phyloP scores from a whole-genome alignment of 2,797 vertebrate genomes.

The Scleropages formosus region DNA sequence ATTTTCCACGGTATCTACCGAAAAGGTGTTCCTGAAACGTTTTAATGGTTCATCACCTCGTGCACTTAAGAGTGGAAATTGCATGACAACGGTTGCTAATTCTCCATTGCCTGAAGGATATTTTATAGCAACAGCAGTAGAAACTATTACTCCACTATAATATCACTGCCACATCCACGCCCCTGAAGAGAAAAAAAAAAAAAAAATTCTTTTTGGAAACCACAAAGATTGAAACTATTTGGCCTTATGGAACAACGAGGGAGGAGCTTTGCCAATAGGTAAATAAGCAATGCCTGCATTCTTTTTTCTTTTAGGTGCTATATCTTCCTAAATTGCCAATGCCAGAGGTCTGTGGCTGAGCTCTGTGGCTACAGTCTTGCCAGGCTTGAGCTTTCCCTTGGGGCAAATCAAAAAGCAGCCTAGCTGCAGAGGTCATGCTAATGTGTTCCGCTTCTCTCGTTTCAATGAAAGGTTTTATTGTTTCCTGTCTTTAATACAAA shows the following conservation, averaged over 20 bases:
- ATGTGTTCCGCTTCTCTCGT: background rate
- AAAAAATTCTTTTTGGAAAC: background rate
- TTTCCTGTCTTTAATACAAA: slow-evolving; percentile 12
- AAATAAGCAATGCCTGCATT: background rate
- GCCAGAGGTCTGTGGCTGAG: background rate
- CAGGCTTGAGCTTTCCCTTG: background rate
- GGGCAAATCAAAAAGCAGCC: background rate
- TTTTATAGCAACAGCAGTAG: slow-evolving; percentile 24
- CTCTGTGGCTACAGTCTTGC: background rate
- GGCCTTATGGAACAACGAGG: background rate
- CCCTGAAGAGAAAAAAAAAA: slow-evolving; percentile 6
- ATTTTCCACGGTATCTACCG: slow-evolving; percentile 18
- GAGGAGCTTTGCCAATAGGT: slow-evolving; percentile 16
- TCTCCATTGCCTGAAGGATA: slow-evolving; percentile 3
- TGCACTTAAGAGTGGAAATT: slow-evolving; percentile 8
- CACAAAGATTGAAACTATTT: background rate
- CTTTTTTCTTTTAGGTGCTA: background rate
- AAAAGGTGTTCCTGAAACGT: slow-evolving; percentile 20
- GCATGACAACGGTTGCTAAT: slow-evolving; percentile 9
- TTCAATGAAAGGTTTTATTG: slow-evolving; percentile 5
- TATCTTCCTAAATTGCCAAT: background rate
- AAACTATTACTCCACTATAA: slow-evolving; percentile 22
- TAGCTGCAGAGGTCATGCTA: slow-evolving; percentile 21
- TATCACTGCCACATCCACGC: background rate
- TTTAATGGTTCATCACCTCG: slow-evolving; percentile 1